These are phyloP conservation scores for Takifugu ocellatus DNA, from an alignment of 2,797 vertebrate species.

Conservation along the genomic window DNA sequence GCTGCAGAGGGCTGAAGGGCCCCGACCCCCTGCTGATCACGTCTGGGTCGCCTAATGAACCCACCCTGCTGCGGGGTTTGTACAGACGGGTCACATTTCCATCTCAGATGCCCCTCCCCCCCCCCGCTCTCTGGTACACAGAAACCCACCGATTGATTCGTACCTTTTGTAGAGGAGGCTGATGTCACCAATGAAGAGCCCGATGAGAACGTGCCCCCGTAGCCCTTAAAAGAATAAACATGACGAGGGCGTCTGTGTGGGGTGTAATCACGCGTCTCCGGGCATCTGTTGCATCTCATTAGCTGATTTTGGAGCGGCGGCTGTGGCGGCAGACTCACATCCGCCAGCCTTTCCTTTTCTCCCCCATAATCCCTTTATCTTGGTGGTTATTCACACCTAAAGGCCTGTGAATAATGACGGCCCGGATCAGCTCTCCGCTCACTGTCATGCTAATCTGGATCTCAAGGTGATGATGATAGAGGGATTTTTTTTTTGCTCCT, in stretches of 20 bases:
- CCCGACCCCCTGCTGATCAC: conserved; percentile 21
- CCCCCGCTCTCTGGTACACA: neutral
- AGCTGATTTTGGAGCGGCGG: conserved; percentile 37
- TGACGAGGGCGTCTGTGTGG: neutral
- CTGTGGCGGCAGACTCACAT: conserved; percentile 11
- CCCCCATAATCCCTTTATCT: conserved; percentile 64
- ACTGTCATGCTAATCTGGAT: conserved; percentile 53
- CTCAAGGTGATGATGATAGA: conserved; percentile 52
- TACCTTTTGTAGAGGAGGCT: conserved; percentile 40
- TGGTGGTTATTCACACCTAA: conserved; percentile 54
- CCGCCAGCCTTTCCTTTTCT: neutral
- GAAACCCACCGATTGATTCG: conserved; percentile 24
- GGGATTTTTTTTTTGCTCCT: conserved; percentile 21
- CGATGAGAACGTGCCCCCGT: neutral
- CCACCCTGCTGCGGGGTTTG: conserved; percentile 42
- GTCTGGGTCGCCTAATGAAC: conserved; percentile 41
- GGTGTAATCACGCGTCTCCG: conserved; percentile 11
- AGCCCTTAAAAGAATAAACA: conserved; percentile 4
- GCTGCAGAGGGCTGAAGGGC: conserved; percentile 18
- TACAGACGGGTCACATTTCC: conserved; percentile 54
- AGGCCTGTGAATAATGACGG: conserved; percentile 62
- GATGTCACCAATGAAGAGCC: conserved; percentile 47
- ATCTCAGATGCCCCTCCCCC: conserved; percentile 37
- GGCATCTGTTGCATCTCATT: conserved; percentile 66
- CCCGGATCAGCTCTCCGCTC: conserved; percentile 39